A percentile compares a stretch with the other conserved stretches of the same genome.
phyloP scores from a whole-genome alignment of 2,797 vertebrate genomes.

The Intellagama lesueurii region DNA sequence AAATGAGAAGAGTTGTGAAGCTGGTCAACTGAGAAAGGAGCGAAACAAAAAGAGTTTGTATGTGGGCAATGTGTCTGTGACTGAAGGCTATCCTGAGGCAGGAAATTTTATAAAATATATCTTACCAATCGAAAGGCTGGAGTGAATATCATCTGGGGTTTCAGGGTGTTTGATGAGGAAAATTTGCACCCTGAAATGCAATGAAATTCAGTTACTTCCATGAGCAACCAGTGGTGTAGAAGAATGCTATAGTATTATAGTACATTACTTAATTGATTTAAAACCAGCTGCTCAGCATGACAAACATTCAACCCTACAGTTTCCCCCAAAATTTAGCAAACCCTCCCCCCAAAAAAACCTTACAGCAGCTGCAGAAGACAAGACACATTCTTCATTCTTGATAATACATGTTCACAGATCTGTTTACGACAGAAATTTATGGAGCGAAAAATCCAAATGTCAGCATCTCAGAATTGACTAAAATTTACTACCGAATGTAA shows the following conservation, averaged over 20 bases:
- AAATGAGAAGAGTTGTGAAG: neutral
- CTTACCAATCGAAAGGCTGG: neutral
- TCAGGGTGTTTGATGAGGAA: no score
- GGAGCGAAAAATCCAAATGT: conserved; percentile 26
- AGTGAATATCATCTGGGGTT: neutral
- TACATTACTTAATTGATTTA: neutral
- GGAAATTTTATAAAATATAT: neutral
- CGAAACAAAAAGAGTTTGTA: neutral
- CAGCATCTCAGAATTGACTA: conserved; percentile 26
- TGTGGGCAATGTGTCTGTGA: neutral
- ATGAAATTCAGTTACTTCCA: neutral
- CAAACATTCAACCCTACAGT: neutral
- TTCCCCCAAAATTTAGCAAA: neutral
- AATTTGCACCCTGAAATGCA: neutral
- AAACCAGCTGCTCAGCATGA: conserved; percentile 1
- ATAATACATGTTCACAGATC: conserved; percentile 39
- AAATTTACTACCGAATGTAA: conserved; percentile 24
- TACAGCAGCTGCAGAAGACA: neutral
- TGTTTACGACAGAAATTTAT: conserved; percentile 48
- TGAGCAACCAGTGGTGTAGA: neutral
- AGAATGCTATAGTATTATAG: neutral
- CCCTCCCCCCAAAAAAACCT: neutral
- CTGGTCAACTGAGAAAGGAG: neutral
- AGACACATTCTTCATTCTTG: conserved; percentile 33
- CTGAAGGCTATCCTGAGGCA: neutral